Evolutionary conservation across 1,140 invertebrate species (phyloP), one percentile per base, ranked within the genome.

Genomic region (Geopemphigus sp.): DNA sequence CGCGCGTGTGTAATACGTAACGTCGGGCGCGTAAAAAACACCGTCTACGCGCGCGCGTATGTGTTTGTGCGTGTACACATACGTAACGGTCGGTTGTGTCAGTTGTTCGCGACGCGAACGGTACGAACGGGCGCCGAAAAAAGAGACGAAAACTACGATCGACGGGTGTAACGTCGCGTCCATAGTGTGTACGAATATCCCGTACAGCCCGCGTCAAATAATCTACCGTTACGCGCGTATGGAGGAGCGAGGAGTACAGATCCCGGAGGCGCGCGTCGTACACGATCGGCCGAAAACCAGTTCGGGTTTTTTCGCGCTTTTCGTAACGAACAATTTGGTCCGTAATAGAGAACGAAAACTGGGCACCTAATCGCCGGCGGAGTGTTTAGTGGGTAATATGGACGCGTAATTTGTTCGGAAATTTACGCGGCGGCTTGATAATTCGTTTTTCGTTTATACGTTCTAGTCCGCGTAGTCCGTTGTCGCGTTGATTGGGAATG

Each of bases 181-280:
- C n/a, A n/a, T n/a, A n/a, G n/a, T n/a, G n/a, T n/a, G n/a, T 74
- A 74, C 4, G 72, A 57, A 19, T 56, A 74, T 32, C 32, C 50
- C 39, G 72, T 39, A 57, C 45, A n/a, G n/a, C n/a, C n/a, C n/a
- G n/a, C n/a, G n/a, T n/a, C n/a, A 74, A 68, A 74, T 74, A 74
- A 74, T 57, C 47, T 12, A 39, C 72, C 53, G 17, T 24, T 1
- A 29, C n/a, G 6, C 24, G 0, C 24, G 19, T 32, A 10, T 32
- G 22, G 17, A 0, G 5, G 5, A n/a, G n/a, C n/a, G n/a, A n/a
- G n/a, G n/a, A n/a, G 19, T 1, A 29, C 19, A 17, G 8, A 17
- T 32, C 29, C 17, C 6, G 8, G 59, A 63, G 15, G 26, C 26
- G 17, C 8, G 59, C 26, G 29, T 63, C n/a, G 61, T 32, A 45